Percentiles rank a stretch among this genome's conserved stretches.
Conservation (phyloP, 2,888 invertebrate species). For the Parnassius glacialis region DNA sequence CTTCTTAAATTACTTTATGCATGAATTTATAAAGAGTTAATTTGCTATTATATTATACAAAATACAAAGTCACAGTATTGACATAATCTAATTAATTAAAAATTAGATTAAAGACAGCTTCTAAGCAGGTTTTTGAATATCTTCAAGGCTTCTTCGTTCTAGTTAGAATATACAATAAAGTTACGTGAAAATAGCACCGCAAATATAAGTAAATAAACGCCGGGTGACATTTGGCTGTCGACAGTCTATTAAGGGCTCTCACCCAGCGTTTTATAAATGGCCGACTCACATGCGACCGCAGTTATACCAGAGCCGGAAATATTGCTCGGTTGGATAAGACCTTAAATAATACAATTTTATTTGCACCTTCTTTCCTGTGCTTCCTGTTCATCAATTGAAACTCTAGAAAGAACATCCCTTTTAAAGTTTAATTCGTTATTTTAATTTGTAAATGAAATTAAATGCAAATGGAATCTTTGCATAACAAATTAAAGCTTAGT, state of each 20-base stretch:
- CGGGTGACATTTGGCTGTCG: slow-evolving; percentile 77
- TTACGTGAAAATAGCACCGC: slow-evolving; percentile 54
- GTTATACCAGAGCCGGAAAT: slow-evolving; percentile 52
- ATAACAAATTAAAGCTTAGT: too few relatives aligned
- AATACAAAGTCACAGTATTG: too few relatives aligned
- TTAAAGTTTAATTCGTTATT: too few relatives aligned
- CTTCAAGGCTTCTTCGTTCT: slow-evolving; percentile 29
- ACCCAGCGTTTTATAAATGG: slow-evolving; percentile 70
- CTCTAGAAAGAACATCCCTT: too few relatives aligned
- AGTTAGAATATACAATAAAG: slow-evolving; percentile 46
- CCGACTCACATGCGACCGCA: slow-evolving; percentile 65
- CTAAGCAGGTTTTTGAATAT: background rate
- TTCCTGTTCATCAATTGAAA: too few relatives aligned
- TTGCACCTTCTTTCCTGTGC: slow-evolving; percentile 28
- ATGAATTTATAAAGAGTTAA: too few relatives aligned
- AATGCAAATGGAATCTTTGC: too few relatives aligned
- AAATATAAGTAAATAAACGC: slow-evolving; percentile 66
- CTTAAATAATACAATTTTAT: slow-evolving; percentile 65
- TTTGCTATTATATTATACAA: too few relatives aligned
- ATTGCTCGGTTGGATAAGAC: slow-evolving; percentile 48
- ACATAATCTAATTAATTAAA: too few relatives aligned
- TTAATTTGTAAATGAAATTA: too few relatives aligned
- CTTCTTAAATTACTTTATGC: too few relatives aligned
- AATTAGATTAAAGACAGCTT: too few relatives aligned
- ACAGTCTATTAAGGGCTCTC: slow-evolving; percentile 77